phyloP scores from a whole-genome alignment of 2,888 invertebrate genomes.

The Fragum whitleyi region DNA sequence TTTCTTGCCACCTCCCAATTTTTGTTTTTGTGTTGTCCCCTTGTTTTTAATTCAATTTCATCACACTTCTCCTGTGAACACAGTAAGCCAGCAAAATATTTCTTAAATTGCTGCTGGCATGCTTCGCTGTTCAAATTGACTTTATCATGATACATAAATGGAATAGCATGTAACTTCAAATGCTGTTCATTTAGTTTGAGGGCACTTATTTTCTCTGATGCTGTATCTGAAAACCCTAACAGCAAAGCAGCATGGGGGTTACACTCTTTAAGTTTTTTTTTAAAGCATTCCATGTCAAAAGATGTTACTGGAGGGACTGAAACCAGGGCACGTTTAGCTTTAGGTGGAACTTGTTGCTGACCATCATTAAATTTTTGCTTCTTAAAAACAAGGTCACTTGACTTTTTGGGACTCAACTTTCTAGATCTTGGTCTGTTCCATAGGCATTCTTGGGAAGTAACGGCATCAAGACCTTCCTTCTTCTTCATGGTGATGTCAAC shows the following conservation, averaged over 20 bases:
- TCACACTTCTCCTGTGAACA: not conserved
- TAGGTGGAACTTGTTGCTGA: not conserved
- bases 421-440: not conserved
- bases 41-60: not conserved
- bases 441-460: not conserved
- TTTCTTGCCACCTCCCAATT: not conserved
- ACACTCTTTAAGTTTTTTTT: too few species aligned
- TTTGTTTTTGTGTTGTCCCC: not conserved
- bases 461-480: not conserved
- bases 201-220: not conserved
- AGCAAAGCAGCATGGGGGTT: not conserved
- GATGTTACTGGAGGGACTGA: not conserved
- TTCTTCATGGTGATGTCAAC: not conserved
- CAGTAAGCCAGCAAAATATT: not conserved
- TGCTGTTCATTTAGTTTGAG: not conserved
- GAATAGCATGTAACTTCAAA: slow-evolving; percentile 1
- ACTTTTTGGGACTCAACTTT: not conserved
- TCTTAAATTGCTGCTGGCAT: not conserved
- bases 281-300: not conserved
- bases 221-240: not conserved
- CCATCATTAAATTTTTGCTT: too few species aligned
- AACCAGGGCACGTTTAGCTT: not conserved
- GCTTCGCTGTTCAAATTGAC: not conserved
- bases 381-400: not conserved
- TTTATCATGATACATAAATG: slow-evolving; percentile 1